Evolutionary conservation across 64 coral and sea anemone genomes (phyloP), one percentile per base, ranked within the genome.

Genomic region (Actinia tenebrosa): DNA sequence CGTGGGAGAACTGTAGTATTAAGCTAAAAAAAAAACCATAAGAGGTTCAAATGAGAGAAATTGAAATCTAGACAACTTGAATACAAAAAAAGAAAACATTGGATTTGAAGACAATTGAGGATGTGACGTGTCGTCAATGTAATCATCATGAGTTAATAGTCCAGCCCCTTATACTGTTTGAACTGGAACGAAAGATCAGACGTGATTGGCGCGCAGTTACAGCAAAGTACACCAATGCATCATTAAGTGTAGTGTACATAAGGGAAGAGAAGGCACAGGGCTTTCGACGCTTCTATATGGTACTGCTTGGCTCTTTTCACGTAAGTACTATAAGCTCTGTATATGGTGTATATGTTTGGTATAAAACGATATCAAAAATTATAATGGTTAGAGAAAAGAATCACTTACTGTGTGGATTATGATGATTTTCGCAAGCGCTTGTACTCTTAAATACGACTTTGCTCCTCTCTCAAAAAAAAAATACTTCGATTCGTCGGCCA

Each of bases 371-470:
- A 42, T 25, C 30, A 37, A 37, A 42, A 27, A 75, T 30, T 3
- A 14, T 15, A 43, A 66, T 7, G 63, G 22, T 7, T n/a, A 20
- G 23, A 23, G n/a, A 25, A n/a, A 66, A 5, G n/a, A 66, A 75
- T 75, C 69, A 75, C n/a, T 75, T 75, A 75, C 26, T 30, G 69
- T 42, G 25, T 42, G 69, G 69, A 75, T 75, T 75, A 75, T 75
- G 69, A 42, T 27, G 26, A 75, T 75, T 75, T 66, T 42, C 42
- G 69, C 13, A 75, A 75, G 69, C 42, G 69, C 20, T 42, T 26
- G 22, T 23, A 20, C 25, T 75, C 69, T 75, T 75, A 11, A 75
- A 30, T 15, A 26, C 8, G 22, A 22, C 42, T 66, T 20, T 10
- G 37, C 13, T 11, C 69, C 3, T 42, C 26, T 58, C 15, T 58